Evolutionary conservation across 2,888 invertebrate genomes (phyloP).

Genomic region (Tupiocoris notatus): DNA sequence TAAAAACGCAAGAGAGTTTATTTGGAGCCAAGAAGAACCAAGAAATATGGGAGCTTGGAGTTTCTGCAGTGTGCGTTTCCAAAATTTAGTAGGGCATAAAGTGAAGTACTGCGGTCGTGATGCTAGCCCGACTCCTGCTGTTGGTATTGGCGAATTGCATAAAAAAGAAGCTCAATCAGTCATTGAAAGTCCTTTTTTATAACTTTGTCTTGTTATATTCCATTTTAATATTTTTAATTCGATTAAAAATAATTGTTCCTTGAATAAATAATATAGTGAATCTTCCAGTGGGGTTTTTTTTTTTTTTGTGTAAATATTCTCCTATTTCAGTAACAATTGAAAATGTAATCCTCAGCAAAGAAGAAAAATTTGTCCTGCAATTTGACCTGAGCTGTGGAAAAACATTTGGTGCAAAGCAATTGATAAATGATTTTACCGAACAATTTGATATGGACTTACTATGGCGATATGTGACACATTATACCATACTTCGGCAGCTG

Average conservation of each 20-base stretch:
- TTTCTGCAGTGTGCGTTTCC: constrained; percentile 85
- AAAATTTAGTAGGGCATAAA: constrained; percentile 67
- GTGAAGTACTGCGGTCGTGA: constrained; percentile 72
- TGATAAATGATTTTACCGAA: too few species aligned
- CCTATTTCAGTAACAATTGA: too few species aligned
- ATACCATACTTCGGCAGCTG: constrained; percentile 92
- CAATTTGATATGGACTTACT: too few species aligned
- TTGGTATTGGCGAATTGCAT: constrained; percentile 67
- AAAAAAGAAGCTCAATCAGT: constrained; percentile 47
- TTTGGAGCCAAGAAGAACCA: constrained; percentile 98
- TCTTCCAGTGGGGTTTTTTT: too few species aligned
- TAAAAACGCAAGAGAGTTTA: constrained; percentile 72
- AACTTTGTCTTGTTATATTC: neutral
- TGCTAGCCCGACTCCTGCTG: constrained; percentile 76
- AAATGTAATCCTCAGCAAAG: too few species aligned
- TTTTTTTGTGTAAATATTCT: too few species aligned
- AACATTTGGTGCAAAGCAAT: too few species aligned
- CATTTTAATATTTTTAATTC: too few species aligned
- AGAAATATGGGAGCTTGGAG: constrained; percentile 96
- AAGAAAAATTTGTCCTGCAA: too few species aligned
- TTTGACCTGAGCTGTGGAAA: too few species aligned
- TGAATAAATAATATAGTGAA: too few species aligned
- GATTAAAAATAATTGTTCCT: too few species aligned
- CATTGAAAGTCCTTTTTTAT: constrained; percentile 48
- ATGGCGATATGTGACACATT: constrained; percentile 92